phyloP scores from a whole-genome alignment of 2,113 vertebrate species.

The Drymodes brunneopygia region DNA sequence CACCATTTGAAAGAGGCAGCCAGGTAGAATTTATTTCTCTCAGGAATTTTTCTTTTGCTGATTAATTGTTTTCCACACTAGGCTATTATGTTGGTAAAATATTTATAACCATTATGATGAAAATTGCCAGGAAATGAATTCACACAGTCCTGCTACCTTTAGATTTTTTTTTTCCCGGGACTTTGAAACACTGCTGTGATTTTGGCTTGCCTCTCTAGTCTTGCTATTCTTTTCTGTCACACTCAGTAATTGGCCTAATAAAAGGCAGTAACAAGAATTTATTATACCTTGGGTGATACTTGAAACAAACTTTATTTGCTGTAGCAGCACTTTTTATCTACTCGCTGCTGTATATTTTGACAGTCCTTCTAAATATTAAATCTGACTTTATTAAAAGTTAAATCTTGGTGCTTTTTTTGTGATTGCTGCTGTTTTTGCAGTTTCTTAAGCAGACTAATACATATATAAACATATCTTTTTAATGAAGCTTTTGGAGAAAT shows the following conservation, averaged over 20 bases:
- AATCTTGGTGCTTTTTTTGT: conserved; percentile 47
- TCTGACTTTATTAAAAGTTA: conserved; percentile 70
- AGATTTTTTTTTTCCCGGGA: not conserved
- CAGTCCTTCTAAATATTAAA: conserved; percentile 69
- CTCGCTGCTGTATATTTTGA: conserved; percentile 60
- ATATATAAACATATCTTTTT: conserved; percentile 20
- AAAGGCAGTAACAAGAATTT: conserved; percentile 74
- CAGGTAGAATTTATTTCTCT: not conserved
- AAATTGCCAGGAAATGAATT: conserved; percentile 36
- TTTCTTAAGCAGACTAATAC: conserved; percentile 8
- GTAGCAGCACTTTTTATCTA: conserved; percentile 69
- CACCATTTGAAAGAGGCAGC: not conserved
- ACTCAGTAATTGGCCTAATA: conserved; percentile 71
- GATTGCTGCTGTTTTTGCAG: conserved; percentile 28
- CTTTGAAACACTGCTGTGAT: conserved; percentile 21
- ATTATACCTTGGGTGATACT: conserved; percentile 72
- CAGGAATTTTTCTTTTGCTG: conserved; percentile 4
- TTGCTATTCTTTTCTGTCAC: conserved; percentile 39
- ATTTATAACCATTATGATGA: conserved; percentile 30
- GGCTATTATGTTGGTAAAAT: conserved; percentile 37
- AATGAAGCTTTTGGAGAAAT: conserved; percentile 38
- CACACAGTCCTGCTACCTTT: not conserved
- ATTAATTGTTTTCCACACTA: conserved; percentile 47
- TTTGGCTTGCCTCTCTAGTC: conserved; percentile 25
- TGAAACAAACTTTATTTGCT: conserved; percentile 78